Base-by-base conservation (phyloP, 30 jellyfish, hydroid and myxozoan genomes). In the Calvadosia cruxmelitensis region DNA sequence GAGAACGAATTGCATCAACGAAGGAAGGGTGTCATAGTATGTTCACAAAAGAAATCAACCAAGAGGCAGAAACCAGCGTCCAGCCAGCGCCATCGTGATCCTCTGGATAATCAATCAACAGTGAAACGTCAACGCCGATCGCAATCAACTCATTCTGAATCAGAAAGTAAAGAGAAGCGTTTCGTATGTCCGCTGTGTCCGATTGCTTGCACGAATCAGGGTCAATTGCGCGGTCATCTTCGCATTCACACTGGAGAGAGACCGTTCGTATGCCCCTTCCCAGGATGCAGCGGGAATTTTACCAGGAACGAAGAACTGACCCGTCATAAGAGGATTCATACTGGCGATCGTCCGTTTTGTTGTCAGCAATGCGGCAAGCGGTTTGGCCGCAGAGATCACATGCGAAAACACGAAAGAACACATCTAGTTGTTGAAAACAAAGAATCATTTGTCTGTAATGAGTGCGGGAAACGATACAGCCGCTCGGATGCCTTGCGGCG, bases 261-360 rank as follows among this genome's bases (percentile, higher is more conserved):
- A 36, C 93, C 93, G 3, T 72, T 71, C 42, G 64, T 53, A 0
- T 79, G 93, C 57, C 70, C 31, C 53, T 49, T 64, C 36, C 42
- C 48, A 12, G 93, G 80, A 33, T 79, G 93, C 32, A 20, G 68
- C 53, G 52, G 80, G 1, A 67, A 79, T 26, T 79, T 79, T 42
- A 81, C 93, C 36, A 72, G 93, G 26, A 79, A 79, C 65, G 93
- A 79, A 32, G 93, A 79, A 29, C 73, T 79, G 28, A 79, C 93
- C 26, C 84, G 93, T 20, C 93, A 79, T 62, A 79, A 79, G 50
- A 57, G 93, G 26, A 79, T 79, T 16, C 93, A 79, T 61, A 52
- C 93, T 1, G 93, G 93, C n/a, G 65, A 68, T 20, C 84, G 93
- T 3, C 93, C 93, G 25, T 79, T 64, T 53, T 16, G n/a, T 12